Conservation (phyloP, 2,113 vertebrate genomes). For the Trichechus manatus region DNA sequence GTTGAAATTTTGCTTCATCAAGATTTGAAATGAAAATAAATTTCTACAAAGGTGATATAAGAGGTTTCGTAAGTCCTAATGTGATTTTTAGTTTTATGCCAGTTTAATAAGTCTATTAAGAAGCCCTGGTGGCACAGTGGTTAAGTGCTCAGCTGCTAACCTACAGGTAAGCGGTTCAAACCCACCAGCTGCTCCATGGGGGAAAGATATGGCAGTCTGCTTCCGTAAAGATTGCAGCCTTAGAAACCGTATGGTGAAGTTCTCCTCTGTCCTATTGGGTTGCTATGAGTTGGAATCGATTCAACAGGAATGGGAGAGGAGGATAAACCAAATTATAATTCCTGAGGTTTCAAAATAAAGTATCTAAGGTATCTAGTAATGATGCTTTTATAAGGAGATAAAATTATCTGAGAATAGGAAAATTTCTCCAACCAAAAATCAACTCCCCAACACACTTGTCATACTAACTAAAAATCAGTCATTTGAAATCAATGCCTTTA, state of each 20-base stretch:
- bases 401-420: not conserved
- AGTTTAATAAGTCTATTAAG: not conserved
- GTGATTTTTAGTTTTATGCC: not conserved
- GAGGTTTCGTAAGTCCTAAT: not conserved
- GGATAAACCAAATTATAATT: not conserved
- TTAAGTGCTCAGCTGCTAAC: not conserved
- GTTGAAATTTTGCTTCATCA: slow-evolving; percentile 31
- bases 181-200: not conserved
- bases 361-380: not conserved
- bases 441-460: not conserved
- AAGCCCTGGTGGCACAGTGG: not conserved
- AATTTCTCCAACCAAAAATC: not conserved
- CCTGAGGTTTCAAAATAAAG: not conserved
- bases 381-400: not conserved
- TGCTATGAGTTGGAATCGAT: not conserved
- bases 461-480: not conserved
- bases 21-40: not conserved
- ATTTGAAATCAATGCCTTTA: not conserved
- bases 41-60: not conserved
- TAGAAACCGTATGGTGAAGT: not conserved
- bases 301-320: not conserved
- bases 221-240: not conserved
- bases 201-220: not conserved
- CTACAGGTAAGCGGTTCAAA: not conserved
- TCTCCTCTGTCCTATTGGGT: not conserved